A percentile compares a stretch with the other conserved stretches of the same genome.
Conservation (phyloP, 2,888 invertebrate species). For the Parapristionchus giblindavisi region DNA sequence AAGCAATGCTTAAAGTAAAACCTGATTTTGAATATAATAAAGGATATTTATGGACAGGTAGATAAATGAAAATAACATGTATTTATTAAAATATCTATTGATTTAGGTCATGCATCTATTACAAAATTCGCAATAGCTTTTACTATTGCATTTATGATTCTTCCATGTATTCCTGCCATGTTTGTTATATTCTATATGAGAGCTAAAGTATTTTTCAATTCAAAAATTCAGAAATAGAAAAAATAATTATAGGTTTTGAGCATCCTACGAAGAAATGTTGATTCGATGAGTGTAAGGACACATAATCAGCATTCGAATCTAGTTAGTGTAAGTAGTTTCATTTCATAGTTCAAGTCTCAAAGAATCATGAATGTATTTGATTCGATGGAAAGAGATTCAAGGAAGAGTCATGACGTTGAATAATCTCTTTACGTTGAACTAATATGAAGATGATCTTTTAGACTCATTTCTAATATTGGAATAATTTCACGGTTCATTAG, state of each 20-base stretch:
- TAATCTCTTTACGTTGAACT: no score
- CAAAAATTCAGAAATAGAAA: not conserved
- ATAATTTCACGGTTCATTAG: not conserved
- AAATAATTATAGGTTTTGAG: not conserved
- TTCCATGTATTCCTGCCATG: not conserved
- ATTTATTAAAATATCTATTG: not conserved
- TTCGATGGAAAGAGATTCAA: not conserved
- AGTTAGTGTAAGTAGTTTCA: not conserved
- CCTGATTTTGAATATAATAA: constrained; percentile 16
- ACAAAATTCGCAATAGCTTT: constrained; percentile 3
- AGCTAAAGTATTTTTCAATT: not conserved
- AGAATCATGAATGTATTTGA: not conserved
- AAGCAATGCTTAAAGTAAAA: constrained; percentile 13
- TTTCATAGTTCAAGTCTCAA: not conserved
- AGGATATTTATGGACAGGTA: constrained; percentile 12
- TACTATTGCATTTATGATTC: constrained; percentile 21
- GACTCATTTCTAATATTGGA: no score
- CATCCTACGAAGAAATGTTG: constrained; percentile 12
- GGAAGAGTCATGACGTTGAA: no score
- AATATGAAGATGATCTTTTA: no score
- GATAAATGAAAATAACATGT: not conserved
- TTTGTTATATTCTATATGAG: constrained; percentile 7
- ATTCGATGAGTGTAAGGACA: constrained; percentile 27
- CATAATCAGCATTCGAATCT: constrained; percentile 28
- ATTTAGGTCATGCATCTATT: constrained; percentile 16